Percentiles rank a stretch among this genome's conserved stretches.
Evolutionary conservation across 2,113 vertebrate genomes (phyloP).

Genomic region (Rattus norvegicus): DNA sequence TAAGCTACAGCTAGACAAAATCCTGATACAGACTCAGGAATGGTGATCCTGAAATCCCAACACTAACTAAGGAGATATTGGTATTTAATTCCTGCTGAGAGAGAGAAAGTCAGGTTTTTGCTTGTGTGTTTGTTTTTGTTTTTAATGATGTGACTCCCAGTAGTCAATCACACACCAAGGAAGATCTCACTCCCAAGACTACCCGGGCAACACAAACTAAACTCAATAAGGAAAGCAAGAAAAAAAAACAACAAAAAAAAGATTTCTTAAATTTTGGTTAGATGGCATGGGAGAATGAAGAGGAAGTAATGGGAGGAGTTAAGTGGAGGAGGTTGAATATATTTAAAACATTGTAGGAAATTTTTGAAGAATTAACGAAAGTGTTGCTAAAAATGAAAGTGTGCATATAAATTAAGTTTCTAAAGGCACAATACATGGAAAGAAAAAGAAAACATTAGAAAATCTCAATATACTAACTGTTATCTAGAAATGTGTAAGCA

Average conservation of each 20-base stretch:
- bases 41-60: not conserved
- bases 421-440: not conserved
- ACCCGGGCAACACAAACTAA: not conserved
- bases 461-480: not conserved
- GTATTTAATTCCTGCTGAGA: not conserved
- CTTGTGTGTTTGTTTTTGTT: not conserved
- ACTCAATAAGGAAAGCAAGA: not conserved
- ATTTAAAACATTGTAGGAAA: not conserved
- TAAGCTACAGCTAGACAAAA: not conserved
- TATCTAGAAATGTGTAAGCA: slow-evolving; percentile 30
- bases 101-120: not conserved
- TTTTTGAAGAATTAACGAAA: not conserved
- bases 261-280: not conserved
- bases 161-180: not conserved
- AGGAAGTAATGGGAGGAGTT: not conserved
- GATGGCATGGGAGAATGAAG: not conserved
- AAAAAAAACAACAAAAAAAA: not conserved
- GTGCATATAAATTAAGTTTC: not conserved
- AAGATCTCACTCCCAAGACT: not conserved
- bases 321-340: not conserved
- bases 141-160: not conserved
- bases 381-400: not conserved
- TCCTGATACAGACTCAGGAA: not conserved
- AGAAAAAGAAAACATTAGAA: not conserved
- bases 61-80: not conserved